Evolutionary conservation across 2,888 invertebrate species (phyloP), one percentile per base, ranked within the genome.

Genomic region (Thecocarcelia acutangulata): DNA sequence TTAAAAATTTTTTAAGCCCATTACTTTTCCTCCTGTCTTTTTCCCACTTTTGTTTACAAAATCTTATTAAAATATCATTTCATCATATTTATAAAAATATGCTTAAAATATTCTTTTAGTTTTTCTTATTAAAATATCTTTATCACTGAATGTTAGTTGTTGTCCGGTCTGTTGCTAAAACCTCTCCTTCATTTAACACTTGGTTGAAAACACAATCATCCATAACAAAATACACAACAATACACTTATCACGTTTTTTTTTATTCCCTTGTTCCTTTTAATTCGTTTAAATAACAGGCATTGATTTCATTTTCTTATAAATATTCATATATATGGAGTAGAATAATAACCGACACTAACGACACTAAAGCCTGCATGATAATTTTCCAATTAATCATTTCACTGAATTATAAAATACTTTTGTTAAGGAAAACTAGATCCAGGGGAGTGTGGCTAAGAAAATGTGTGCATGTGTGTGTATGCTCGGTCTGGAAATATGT

Each of bases 381-480:
- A 88, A 88, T 87, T 89, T 86, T 85, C 84, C 87, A 87, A 88
- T 88, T 88, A 89, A 89, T 88, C 89, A 88, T 87, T 86, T 88
- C 85, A 59, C 83, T 84, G 80, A 56, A 58, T 84, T 75, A 82
- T 77, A 78, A 56, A 66, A 54, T 17, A 40, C 66, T 42, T 17
- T 17, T 37, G 37, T 54, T 28, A 33, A 24, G 46, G 37, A 56
- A 56, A 72, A 24, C 52, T 63, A 63, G 69, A 54, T 63, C 28
- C 77, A 70, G 46, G n/a, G 24, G 37, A 63, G 58, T 42, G 28
- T 8, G 58, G n/a, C n/a, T 40, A 28, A 50, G 19, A 28, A 66
- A 40, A 13, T 28, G 3, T 17, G n/a, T 50, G 21, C 44, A 44
- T 42, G 21, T 58, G 58, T 58, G n/a, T 37, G 11, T 46, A 46